Conservation (phyloP, 2,113 vertebrate species). For the Brachirus orientalis region DNA sequence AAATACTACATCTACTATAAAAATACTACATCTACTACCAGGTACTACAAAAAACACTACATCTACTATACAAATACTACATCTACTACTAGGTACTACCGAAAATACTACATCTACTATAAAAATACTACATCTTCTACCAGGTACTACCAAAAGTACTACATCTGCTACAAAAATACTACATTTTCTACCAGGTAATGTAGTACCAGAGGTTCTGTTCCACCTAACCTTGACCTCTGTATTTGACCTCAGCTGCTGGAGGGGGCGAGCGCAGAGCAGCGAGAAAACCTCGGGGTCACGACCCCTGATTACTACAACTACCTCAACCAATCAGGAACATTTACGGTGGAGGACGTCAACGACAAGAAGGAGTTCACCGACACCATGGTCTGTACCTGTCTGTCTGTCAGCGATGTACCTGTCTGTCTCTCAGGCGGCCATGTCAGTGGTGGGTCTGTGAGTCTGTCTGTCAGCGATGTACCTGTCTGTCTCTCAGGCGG, state of each 20-base stretch:
- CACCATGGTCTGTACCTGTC: constrained; percentile 76
- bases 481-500: constrained; percentile 66
- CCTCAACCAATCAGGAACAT: constrained; percentile 86
- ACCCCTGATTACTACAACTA: constrained; percentile 85
- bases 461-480: not conserved
- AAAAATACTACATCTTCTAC: no score
- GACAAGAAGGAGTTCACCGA: constrained; percentile 85
- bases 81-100: constrained; percentile 69
- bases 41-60: not conserved
- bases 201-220: not conserved
- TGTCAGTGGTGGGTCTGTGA: constrained; percentile 80
- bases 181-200: constrained; percentile 70
- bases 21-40: no score
- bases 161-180: no score
- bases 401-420: not conserved
- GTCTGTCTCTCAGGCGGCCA: constrained; percentile 75
- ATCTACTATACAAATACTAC: not conserved
- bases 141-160: constrained; percentile 55
- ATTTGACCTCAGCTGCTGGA: constrained; percentile 78
- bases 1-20: no score
- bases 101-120: not conserved
- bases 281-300: constrained; percentile 85
- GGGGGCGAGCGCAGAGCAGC: constrained; percentile 78
- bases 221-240: constrained; percentile 22
- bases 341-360: constrained; percentile 83